A percentile compares a stretch with the other conserved stretches of the same genome.
These are phyloP conservation scores for Magallana angulata DNA, from an alignment of 1,140 invertebrate species.

Conservation along the genomic window DNA sequence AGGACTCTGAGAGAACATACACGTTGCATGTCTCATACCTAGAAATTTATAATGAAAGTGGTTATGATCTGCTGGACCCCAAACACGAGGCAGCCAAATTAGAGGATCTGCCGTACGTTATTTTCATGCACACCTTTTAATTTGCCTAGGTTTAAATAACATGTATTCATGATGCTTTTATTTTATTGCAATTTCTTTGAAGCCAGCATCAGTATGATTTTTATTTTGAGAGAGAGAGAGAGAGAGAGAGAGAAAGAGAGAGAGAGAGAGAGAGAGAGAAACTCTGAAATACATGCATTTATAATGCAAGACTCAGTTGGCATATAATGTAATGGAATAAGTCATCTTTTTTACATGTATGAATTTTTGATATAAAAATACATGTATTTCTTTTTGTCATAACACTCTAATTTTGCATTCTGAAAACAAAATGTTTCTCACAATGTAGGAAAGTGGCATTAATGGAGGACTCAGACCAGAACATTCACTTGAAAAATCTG, in stretches of 20 bases:
- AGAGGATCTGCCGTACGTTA: slow-evolving; percentile 83
- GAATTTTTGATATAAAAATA: too few relatives aligned
- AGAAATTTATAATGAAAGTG: slow-evolving; percentile 81
- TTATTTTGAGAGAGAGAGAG: too few relatives aligned
- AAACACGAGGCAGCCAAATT: slow-evolving; percentile 81
- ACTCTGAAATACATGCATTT: too few relatives aligned
- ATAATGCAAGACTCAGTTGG: too few relatives aligned
- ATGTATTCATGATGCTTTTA: not conserved
- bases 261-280: too few relatives aligned
- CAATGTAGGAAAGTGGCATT: slow-evolving; percentile 81
- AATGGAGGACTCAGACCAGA: slow-evolving; percentile 83
- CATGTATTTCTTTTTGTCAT: not conserved
- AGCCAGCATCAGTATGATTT: not conserved
- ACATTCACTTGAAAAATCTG: slow-evolving; percentile 84
- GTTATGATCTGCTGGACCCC: slow-evolving; percentile 84
- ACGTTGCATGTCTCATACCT: slow-evolving; percentile 79
- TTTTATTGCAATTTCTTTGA: not conserved
- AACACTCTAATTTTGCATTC: not conserved
- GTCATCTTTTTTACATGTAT: too few relatives aligned
- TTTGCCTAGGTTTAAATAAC: not conserved
- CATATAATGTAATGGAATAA: too few relatives aligned
- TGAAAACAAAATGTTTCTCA: too few relatives aligned
- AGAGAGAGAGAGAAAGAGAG: too few relatives aligned
- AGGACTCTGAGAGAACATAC: slow-evolving; percentile 75
- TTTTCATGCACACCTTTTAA: not conserved